Base-by-base conservation (phyloP, 2,888 invertebrate species). In the Chloromyia formosa region DNA sequence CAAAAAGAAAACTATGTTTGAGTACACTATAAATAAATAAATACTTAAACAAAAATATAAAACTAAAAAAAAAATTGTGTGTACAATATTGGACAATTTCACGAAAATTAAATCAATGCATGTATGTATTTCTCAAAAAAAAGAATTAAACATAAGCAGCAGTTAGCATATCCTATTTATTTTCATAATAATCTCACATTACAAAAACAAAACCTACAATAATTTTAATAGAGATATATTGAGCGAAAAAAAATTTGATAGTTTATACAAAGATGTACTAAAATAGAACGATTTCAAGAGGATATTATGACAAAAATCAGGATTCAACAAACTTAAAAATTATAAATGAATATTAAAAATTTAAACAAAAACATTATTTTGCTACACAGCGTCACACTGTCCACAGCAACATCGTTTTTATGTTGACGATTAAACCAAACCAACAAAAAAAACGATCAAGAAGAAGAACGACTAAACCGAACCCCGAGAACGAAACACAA, bases 371-470 rank as follows among this genome's bases (percentile, higher is more conserved):
- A 35, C 18, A 76, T 77, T 75, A 35, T 35, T 78, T 79, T 78
- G 79, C 80, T 80, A 79, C 80, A 78, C 78, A 79, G 79, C 78
- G 76, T 78, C 78, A 80, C 80, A 80, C 80, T 80, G 80, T 80
- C 80, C 80, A 80, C 80, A 80, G 80, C 79, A 79, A 80, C 77
- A 79, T 78, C 69, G 77, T 75, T 60, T 64, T 40, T 16, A 42
- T 20, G 10, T 18, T 40, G 9, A 42, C 9, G 20, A 40, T 7
- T 64, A 22, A 61, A 58, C 22, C 4, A 53, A 16, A 7, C 60
- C 53, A 45, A 64, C 35, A 73, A 58, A 60, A 53, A 69, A 27
- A 66, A 10, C 42, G 14, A 54, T 18, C 18, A 56, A 75, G 74
- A 42, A 56, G 22, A 61, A 72, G 64, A 64, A 58, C 53, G 42